Evolutionary conservation across 2,113 vertebrate genomes (phyloP).

Genomic region (Apteryx mantelli): DNA sequence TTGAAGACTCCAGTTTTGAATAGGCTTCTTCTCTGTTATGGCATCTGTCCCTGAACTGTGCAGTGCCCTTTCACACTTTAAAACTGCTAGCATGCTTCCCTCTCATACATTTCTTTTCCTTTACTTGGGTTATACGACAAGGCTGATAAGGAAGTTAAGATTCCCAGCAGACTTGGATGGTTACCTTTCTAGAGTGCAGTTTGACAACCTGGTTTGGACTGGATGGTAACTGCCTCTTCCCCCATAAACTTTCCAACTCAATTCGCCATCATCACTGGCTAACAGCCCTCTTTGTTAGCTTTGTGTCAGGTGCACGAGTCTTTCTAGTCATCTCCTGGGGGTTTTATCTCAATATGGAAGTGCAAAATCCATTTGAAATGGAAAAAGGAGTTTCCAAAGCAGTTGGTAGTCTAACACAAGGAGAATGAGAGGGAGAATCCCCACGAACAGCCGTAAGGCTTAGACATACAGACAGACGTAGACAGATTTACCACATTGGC

Average conservation of each 20-base stretch:
- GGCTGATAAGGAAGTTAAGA: neutral
- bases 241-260: neutral
- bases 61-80: neutral
- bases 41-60: neutral
- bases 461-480: constrained; percentile 53
- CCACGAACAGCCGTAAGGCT: constrained; percentile 32
- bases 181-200: neutral
- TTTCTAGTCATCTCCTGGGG: constrained; percentile 35
- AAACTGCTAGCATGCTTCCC: neutral
- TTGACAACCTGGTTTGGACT: neutral
- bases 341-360: constrained; percentile 30
- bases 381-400: constrained; percentile 47
- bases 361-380: constrained; percentile 36
- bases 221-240: neutral
- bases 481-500: constrained; percentile 65
- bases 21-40: neutral
- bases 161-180: neutral
- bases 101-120: neutral
- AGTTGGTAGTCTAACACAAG: constrained; percentile 57
- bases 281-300: constrained; percentile 39
- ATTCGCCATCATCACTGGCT: neutral
- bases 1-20: neutral
- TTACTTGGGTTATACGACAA: neutral
- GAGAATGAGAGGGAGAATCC: neutral
- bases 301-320: constrained; percentile 18